Percentiles rank a stretch among this genome's conserved stretches.
Evolutionary conservation across 2,113 vertebrate genomes (phyloP).

Genomic region (Pelvicachromis taeniatus): DNA sequence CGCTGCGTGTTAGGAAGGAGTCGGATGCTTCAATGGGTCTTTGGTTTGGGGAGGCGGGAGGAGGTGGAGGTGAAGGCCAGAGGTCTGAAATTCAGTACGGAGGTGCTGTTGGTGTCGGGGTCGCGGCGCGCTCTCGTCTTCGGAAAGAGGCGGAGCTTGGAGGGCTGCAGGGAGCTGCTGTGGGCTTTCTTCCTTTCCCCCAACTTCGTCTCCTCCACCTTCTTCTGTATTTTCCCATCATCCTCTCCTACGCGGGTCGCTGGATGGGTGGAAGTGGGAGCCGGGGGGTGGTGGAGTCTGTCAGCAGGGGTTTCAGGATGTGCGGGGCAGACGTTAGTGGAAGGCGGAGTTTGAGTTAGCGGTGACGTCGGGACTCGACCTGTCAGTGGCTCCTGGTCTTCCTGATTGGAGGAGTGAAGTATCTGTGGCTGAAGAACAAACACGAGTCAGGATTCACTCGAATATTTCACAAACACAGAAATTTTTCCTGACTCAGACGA

Average conservation of each 20-base stretch:
- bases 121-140: background rate
- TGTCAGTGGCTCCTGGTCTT: slow-evolving; percentile 37
- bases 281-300: background rate
- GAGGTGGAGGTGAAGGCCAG: slow-evolving; percentile 35
- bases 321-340: background rate
- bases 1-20: background rate
- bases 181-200: background rate
- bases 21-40: slow-evolving; percentile 54
- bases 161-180: slow-evolving; percentile 18
- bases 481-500: background rate
- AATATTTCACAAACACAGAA: background rate
- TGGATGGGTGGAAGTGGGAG: background rate
- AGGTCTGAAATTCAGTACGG: background rate
- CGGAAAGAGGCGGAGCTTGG: slow-evolving; percentile 35
- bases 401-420: slow-evolving; percentile 39
- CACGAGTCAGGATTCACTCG: slow-evolving; percentile 24
- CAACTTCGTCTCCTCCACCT: background rate
- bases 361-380: background rate
- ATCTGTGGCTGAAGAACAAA: slow-evolving; percentile 68
- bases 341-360: background rate
- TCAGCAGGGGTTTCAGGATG: background rate
- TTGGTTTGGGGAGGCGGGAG: slow-evolving; percentile 88
- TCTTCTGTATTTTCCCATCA: background rate
- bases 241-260: background rate
- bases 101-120: background rate